Evolutionary conservation across 30 jellyfish, hydroid and myxozoan species (phyloP), one percentile per base, ranked within the genome.

Genomic region (Aurelia aurita): DNA sequence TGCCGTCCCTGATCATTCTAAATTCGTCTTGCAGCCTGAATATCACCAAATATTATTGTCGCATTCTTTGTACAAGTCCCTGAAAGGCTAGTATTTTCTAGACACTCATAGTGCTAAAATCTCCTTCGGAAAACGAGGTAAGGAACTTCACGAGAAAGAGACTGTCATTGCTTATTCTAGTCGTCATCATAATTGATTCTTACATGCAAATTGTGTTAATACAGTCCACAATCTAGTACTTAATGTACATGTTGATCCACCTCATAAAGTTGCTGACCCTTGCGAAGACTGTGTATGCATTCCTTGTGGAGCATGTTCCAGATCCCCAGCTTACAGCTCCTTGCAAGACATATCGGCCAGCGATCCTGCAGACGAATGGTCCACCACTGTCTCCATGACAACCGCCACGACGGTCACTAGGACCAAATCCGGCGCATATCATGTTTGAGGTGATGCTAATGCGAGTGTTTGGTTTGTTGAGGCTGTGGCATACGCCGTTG

Each of bases 321-420:
- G 92, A 75, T 27, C 97, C 97, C 97, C 97, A 90, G 66, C 97
- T 90, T 29, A 90, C 97, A 3, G 96, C 93, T n/a, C 97, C 97
- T 8, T 84, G 97, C 18, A 90, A 83, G 58, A 62, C 70, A 92
- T 92, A 90, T 53, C 71, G 77, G 61, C 86, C 89, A 16, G 89
- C 89, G 16, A 55, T 26, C 69, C 68, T 72, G 87, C 97, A 90
- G 28, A 90, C 97, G 65, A 90, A 85, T 59, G 97, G 97, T 16
- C 97, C 97, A 31, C 97, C 97, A 54, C 96, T 84, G 64, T 90
- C 97, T 22, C 97, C 97, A 79, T 90, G 97, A 86, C 97, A 90
- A 77, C 97, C 97, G 11, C 97, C 89, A 15, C 93, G 77, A 9
- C 85, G 89, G 45, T 57, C 79, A 39, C 47, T 25, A 21, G 96